These are phyloP conservation scores for Oenanthe oenanthe DNA, from an alignment of 2,113 vertebrate genomes.

Conservation along the genomic window DNA sequence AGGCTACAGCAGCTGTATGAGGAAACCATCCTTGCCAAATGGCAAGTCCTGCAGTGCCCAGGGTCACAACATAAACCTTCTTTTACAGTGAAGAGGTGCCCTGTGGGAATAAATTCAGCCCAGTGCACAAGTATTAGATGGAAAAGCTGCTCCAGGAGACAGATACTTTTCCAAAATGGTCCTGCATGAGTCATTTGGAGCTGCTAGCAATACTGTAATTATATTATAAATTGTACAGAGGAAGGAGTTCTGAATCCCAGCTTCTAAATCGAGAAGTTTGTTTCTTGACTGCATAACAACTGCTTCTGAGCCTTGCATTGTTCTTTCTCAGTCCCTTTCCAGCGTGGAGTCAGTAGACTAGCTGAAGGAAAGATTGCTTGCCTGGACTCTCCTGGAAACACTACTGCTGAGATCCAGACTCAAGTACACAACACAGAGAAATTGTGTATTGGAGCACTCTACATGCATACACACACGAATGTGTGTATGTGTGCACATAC, in stretches of 20 bases:
- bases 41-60: background rate
- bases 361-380: background rate
- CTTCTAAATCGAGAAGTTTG: background rate
- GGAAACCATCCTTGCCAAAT: background rate
- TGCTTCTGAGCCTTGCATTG: background rate
- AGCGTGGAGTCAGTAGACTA: background rate
- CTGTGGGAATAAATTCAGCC: background rate
- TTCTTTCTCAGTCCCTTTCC: background rate
- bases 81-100: background rate
- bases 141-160: background rate
- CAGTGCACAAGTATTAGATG: background rate
- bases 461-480: rapidly evolving
- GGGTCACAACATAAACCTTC: background rate
- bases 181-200: background rate
- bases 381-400: background rate
- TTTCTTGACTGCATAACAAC: background rate
- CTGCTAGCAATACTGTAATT: background rate
- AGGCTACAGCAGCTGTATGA: background rate
- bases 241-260: background rate
- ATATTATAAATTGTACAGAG: background rate
- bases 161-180: background rate
- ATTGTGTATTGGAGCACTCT: background rate
- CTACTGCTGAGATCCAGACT: background rate
- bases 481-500: background rate
- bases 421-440: background rate